phyloP scores from a whole-genome alignment of 1,140 invertebrate species.

The Drosophila nigromelanica region DNA sequence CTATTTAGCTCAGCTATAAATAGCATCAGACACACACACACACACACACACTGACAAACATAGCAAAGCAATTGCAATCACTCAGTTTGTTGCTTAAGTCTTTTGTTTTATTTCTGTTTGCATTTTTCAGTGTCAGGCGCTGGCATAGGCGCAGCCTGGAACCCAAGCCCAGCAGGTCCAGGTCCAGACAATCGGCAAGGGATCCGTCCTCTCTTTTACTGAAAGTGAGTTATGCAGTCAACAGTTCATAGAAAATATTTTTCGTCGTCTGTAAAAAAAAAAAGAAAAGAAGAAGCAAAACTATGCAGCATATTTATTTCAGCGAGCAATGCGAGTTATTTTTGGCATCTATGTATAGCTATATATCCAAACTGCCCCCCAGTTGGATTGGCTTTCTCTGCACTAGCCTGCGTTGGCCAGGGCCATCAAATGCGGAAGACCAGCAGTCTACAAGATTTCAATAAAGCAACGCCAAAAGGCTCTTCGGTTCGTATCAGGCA shows the following conservation, averaged over 20 bases:
- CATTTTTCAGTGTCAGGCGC: slow-evolving; percentile 77
- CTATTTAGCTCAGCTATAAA: slow-evolving; percentile 78
- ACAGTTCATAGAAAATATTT: slow-evolving; percentile 76
- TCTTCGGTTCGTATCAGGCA: slow-evolving; percentile 22
- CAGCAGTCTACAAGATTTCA: slow-evolving; percentile 74
- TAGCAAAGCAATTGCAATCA: slow-evolving; percentile 78
- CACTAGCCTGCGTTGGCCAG: neutral
- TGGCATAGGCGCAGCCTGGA: slow-evolving; percentile 21
- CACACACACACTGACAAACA: slow-evolving; percentile 31
- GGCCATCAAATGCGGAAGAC: slow-evolving; percentile 74
- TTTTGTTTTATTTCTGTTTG: slow-evolving; percentile 83
- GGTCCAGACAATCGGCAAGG: slow-evolving; percentile 57
- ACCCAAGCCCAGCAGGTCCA: slow-evolving; percentile 26
- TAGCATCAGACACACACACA: slow-evolving; percentile 41
- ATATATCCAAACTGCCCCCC: neutral
- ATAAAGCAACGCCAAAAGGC: slow-evolving; percentile 65
- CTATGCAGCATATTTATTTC: slow-evolving; percentile 64
- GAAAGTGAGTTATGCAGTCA: slow-evolving; percentile 79
- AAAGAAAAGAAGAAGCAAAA: slow-evolving; percentile 12
- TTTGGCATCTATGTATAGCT: slow-evolving; percentile 28
- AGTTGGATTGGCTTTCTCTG: slow-evolving; percentile 35
- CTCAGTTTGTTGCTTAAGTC: slow-evolving; percentile 82
- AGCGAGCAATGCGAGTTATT: slow-evolving; percentile 63
- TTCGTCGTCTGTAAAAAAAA: slow-evolving; percentile 23
- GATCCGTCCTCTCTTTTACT: slow-evolving; percentile 40